Evolutionary conservation across 2,797 vertebrate genomes (phyloP), one percentile per base, ranked within the genome.

Genomic region (Crax fasciolata): DNA sequence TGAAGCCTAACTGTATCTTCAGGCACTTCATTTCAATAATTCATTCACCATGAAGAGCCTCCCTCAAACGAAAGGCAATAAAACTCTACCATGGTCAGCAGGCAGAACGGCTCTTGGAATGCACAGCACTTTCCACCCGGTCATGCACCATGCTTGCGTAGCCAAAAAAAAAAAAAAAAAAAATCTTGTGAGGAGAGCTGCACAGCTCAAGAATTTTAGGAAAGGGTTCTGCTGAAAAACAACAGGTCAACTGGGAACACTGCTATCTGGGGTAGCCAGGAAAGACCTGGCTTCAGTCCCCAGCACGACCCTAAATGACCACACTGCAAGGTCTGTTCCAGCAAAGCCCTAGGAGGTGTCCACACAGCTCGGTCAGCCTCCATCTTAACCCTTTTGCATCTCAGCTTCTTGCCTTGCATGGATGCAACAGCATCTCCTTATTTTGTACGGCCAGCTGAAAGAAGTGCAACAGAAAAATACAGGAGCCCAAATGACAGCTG

Each of bases 131-230:
- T 35, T 19, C 74, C 10, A 13, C 38, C 20, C 43, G 63, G 27
- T 7, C 0, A 0, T 9, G 44, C n/a, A 30, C 62, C 2, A n/a
- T 4, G 0, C 27, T 4, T 38, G 39, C 2, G 0, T 32, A 11
- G 13, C 28, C 32, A 49, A 21, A 10, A 8, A 21, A 25, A 48
- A 16, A 25, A 49, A 35, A 11, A 32, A 21, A 32, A 9, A 38
- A 27, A 43, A 27, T 28, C 65, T 62, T 17, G 25, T 32, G 30
- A 72, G 61, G 13, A 54, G 11, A 78, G 44, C 3, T 51, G 41
- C 27, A 15, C 7, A 24, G 23, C 16, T 79, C 49, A 55, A 39
- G 59, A 44, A 44, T 8, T 39, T 67, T 8, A 58, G 38, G 49
- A 49, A n/a, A 88, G 13, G 32, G 32, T 62, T 68, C 49, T 71